Conservation (phyloP, 37 sponge, comb jelly and placozoan genomes). For the Diacarnus erythraeanus region DNA sequence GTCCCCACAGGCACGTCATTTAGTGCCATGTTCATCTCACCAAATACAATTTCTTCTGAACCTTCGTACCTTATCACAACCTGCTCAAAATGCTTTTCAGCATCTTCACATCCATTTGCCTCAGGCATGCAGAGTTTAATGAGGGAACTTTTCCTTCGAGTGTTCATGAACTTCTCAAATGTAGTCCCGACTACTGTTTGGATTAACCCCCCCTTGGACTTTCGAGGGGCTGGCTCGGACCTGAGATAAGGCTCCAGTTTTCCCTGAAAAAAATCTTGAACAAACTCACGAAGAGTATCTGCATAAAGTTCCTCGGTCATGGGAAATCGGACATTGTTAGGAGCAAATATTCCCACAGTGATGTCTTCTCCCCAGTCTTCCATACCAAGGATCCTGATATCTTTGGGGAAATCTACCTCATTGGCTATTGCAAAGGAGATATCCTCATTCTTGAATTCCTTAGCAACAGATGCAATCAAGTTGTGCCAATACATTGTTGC, state of each 20-base stretch:
- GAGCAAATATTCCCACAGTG: conserved; percentile 55
- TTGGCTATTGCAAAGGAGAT: conserved; percentile 52
- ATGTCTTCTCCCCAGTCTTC: conserved; percentile 70
- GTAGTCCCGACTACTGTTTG: conserved; percentile 77
- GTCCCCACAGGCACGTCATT: conserved; percentile 48
- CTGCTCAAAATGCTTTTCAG: conserved; percentile 34
- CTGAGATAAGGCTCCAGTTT: conserved; percentile 51
- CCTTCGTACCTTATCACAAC: conserved; percentile 38
- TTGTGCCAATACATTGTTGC: conserved; percentile 69
- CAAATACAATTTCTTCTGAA: conserved; percentile 36
- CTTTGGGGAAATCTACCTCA: conserved; percentile 49
- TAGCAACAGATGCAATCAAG: conserved; percentile 63
- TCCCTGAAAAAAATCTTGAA: conserved; percentile 64
- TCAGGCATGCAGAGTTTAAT: conserved; percentile 52
- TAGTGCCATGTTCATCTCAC: conserved; percentile 55
- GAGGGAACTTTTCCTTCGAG: conserved; percentile 34
- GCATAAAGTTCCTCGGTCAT: conserved; percentile 57
- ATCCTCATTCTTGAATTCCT: conserved; percentile 35
- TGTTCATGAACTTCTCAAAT: conserved; percentile 63
- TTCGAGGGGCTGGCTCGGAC: conserved; percentile 65
- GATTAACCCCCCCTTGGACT: conserved; percentile 51
- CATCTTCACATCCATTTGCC: conserved; percentile 30
- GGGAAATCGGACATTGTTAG: conserved; percentile 34
- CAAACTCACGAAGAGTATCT: conserved; percentile 57
- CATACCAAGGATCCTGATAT: conserved; percentile 55